These are phyloP conservation scores for Pycnonotus jocosus DNA, from an alignment of 2,113 vertebrate genomes.

Conservation along the genomic window DNA sequence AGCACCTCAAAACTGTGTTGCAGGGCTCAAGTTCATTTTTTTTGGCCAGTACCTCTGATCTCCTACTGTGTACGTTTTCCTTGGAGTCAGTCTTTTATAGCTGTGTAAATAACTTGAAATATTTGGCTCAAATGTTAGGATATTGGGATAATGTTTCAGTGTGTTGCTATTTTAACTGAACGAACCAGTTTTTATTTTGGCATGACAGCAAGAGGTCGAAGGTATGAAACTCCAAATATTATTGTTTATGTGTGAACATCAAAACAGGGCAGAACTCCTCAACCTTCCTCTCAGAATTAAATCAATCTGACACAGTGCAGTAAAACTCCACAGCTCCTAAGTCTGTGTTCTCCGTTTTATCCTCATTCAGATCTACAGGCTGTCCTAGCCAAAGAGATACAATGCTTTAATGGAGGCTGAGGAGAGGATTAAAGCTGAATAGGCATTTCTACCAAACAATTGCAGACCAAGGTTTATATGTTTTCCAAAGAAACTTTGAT, in stretches of 20 bases:
- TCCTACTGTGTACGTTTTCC: background rate
- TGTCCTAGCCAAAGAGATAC: background rate
- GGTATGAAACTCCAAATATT: background rate
- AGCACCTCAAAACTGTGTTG: background rate
- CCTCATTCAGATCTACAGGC: background rate
- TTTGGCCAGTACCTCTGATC: background rate
- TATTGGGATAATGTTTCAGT: background rate
- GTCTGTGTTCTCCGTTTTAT: background rate
- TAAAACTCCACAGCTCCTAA: background rate
- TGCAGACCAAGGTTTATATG: background rate
- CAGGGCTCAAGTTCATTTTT: background rate
- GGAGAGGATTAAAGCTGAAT: background rate
- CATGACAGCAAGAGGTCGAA: background rate
- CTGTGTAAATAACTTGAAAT: background rate
- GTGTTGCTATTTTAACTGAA: background rate
- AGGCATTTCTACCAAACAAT: background rate
- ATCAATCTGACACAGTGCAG: background rate
- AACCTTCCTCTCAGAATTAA: background rate
- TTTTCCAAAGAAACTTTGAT: background rate
- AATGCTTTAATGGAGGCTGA: background rate
- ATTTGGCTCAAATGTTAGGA: background rate
- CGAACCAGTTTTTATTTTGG: background rate
- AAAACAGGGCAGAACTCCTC: background rate
- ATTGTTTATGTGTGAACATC: background rate
- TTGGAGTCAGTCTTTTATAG: background rate